Evolutionary conservation across 2,888 invertebrate species (phyloP).

Genomic region (Nomada ruficornis): DNA sequence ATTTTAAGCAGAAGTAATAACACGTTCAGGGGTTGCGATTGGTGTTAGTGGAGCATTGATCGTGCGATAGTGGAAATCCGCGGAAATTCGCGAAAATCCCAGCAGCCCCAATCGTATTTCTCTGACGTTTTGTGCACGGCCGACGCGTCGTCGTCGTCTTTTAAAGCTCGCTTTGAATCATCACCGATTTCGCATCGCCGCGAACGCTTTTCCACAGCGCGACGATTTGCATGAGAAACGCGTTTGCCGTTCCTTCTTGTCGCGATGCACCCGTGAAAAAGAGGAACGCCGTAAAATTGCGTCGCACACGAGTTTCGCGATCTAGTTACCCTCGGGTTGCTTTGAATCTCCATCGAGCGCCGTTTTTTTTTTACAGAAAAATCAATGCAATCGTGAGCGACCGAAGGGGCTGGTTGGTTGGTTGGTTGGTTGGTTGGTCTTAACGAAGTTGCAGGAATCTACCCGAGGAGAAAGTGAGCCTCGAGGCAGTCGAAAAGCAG

Average conservation of each 20-base stretch:
- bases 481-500: neutral
- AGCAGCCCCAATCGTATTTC: neutral
- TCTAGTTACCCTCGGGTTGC: conserved; percentile 19
- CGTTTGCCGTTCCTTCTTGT: conserved; percentile 21
- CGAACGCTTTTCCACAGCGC: conserved; percentile 14
- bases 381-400: neutral
- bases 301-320: conserved; percentile 36
- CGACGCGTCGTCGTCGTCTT: neutral
- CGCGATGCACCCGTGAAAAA: neutral
- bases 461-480: conserved; percentile 27
- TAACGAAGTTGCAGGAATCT: neutral
- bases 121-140: neutral
- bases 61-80: conserved; percentile 19
- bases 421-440: neutral
- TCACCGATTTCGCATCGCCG: conserved; percentile 27
- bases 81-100: neutral
- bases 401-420: neutral
- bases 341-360: conserved; percentile 18
- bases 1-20: conserved; percentile 44
- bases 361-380: neutral
- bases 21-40: neutral
- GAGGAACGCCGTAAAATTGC: conserved; percentile 40
- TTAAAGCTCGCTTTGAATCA: conserved; percentile 24
- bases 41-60: conserved; percentile 11
- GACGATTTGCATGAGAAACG: conserved; percentile 48